Evolutionary conservation across 2,113 vertebrate genomes (phyloP).

Genomic region (Xenopus tropicalis): UCB_Xtro_10.0 CM004450.2:88498501-88499000

Average conservation of each 20-base stretch:
- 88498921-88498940: slow-evolving; percentile 76
- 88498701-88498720: slow-evolving; percentile 9
- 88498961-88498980: slow-evolving; percentile 57
- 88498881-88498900: slow-evolving; percentile 69
- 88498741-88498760: slow-evolving; percentile 69
- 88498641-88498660: not conserved
- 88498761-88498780: slow-evolving; percentile 82
- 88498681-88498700: slow-evolving; percentile 13
- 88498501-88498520: too few species aligned
- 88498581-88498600: not conserved
- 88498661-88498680: slow-evolving; percentile 17
- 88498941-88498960: slow-evolving; percentile 65
- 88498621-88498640: not conserved
- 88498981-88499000: slow-evolving; percentile 67
- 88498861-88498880: slow-evolving; percentile 76
- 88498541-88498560: too few species aligned
- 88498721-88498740: slow-evolving; percentile 51
- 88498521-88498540: too few species aligned
- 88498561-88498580: not conserved
- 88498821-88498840: slow-evolving; percentile 83
- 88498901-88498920: slow-evolving; percentile 77
- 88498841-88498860: slow-evolving; percentile 79
- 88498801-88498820: slow-evolving; percentile 78
- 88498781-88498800: slow-evolving; percentile 74
- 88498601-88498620: not conserved